Base-by-base conservation (phyloP, 2,888 invertebrate genomes). In the Agrochola lychnidis region DNA sequence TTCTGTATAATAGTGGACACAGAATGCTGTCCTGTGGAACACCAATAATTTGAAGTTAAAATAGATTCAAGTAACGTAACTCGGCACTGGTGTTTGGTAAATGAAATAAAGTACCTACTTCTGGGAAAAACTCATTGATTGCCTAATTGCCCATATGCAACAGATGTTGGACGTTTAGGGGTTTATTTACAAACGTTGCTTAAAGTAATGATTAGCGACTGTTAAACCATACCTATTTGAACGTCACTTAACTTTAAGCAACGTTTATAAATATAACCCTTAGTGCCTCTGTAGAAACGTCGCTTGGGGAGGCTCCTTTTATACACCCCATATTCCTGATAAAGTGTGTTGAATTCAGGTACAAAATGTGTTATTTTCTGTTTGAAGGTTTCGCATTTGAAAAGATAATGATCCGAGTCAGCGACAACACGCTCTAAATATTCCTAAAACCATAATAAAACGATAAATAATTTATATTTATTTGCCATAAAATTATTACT, bases 371-470 rank as follows among this genome's bases (percentile, higher is more conserved):
- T 30, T 16, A n/a, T 30, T 53, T 53, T 42, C 4, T 19, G 9
- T 19, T 53, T 1, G 12, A 59, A 42, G 0, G 30, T 30, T 30
- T 62, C 36, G 9, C 12, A 30, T 56, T 69, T 56, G 16, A 57
- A 22, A 36, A 53, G 3, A 40, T 48, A n/a, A 62, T 19, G 19
- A 42, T 6, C 25, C 4, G 64, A 19, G 16, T 53, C 22, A n/a
- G 25, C 16, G 10, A 42, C 56, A 25, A 30, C 36, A 62, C 14
- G 67, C 62, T 76, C 30, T 42, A 82, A 45, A 62, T 68, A 63
- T 42, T 67, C 12, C 16, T 3, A 10, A 67, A 51, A 76, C 22
- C 19, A 22, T 76, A 76, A 36, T 40, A 57, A 79, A 70, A 53
- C 2, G 2, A 40, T 48, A 63, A 56, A 45, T 25, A 40, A 45